A percentile compares a stretch with the other conserved stretches of the same genome.
phyloP scores from a whole-genome alignment of 2,797 vertebrate genomes.

The Microtus californicus region DNA sequence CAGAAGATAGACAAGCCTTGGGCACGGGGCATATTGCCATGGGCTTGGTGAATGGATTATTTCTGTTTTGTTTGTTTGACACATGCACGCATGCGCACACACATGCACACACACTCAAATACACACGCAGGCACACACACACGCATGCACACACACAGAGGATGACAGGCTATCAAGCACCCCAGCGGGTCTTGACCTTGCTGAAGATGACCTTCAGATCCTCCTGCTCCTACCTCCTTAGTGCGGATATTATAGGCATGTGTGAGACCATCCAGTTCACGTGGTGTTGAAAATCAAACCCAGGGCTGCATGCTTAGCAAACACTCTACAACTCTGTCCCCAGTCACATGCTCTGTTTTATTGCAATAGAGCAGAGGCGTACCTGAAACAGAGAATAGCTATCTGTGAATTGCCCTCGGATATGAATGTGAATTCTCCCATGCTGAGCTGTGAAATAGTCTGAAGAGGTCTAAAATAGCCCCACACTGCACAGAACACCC shows the following conservation, averaged over 20 bases:
- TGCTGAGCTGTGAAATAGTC: neutral
- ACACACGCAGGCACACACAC: accelerated
- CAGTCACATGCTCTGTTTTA: neutral
- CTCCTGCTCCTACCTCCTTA: too few relatives aligned
- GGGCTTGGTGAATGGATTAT: neutral
- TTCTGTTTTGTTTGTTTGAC: neutral
- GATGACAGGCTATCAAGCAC: neutral
- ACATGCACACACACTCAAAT: too few relatives aligned
- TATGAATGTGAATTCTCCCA: neutral
- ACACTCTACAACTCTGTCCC: neutral
- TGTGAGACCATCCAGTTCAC: neutral
- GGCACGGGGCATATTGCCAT: accelerated
- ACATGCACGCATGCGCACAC: too few relatives aligned
- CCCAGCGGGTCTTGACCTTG: neutral
- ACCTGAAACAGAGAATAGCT: neutral
- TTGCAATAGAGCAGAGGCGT: neutral
- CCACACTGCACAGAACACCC: neutral
- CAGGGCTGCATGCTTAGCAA: neutral
- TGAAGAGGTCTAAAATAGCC: neutral
- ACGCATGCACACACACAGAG: too few relatives aligned
- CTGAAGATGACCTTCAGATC: neutral
- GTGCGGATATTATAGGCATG: neutral
- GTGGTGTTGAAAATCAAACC: neutral
- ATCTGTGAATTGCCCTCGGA: neutral
- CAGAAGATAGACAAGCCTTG: neutral